Evolutionary conservation across 1,140 invertebrate genomes (phyloP).

Genomic region (Drosophila auraria): DNA sequence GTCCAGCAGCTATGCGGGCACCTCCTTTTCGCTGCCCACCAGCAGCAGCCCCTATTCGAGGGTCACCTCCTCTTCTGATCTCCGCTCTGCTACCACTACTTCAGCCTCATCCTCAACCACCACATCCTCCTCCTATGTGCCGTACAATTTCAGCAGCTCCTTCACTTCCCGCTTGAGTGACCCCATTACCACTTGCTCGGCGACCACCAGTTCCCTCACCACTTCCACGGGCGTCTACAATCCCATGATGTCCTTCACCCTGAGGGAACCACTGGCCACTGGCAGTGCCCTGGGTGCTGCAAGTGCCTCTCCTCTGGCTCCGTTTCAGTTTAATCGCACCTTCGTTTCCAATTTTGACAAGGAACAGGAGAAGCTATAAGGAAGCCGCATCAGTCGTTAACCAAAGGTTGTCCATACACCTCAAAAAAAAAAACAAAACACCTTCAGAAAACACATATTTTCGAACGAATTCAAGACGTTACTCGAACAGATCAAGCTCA

Average conservation of each 20-base stretch:
- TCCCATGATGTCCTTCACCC: conserved; percentile 76
- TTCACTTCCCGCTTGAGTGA: conserved; percentile 49
- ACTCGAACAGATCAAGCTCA: conserved; percentile 49
- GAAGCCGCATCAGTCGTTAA: conserved; percentile 21
- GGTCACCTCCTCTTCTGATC: conserved; percentile 38
- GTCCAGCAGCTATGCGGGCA: conserved; percentile 58
- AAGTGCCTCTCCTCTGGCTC: conserved; percentile 33
- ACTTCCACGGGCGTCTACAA: conserved; percentile 72
- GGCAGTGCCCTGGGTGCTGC: conserved; percentile 17
- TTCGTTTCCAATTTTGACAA: conserved; percentile 42
- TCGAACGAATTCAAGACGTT: neutral
- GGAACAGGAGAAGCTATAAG: conserved; percentile 61
- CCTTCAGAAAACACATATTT: neutral
- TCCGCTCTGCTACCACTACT: conserved; percentile 31
- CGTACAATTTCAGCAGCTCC: conserved; percentile 62
- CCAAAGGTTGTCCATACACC: neutral
- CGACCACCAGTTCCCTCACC: conserved; percentile 45
- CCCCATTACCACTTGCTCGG: conserved; percentile 31
- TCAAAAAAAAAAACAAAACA: no score
- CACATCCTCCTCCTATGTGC: conserved; percentile 44
- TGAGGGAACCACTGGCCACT: conserved; percentile 52
- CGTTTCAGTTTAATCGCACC: conserved; percentile 57
- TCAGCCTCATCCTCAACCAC: conserved; percentile 9
- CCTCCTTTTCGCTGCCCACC: conserved; percentile 48
- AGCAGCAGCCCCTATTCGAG: conserved; percentile 35